Evolutionary conservation across 2,113 vertebrate genomes (phyloP).

Genomic region (Indicator indicator): DNA sequence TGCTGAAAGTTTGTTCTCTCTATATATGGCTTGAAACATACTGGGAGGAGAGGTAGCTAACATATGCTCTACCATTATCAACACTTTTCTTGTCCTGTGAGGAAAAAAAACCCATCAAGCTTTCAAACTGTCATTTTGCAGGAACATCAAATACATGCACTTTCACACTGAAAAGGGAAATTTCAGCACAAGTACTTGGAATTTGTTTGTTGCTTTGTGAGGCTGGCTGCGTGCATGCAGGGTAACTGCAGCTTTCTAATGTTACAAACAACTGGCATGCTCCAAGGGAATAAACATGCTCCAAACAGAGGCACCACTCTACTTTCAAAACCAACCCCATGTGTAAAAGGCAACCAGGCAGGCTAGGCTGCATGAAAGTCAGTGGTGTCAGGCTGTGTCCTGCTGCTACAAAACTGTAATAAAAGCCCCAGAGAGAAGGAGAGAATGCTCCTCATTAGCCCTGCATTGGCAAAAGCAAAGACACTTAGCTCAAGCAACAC

Average conservation of each 20-base stretch:
- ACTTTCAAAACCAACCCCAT: background rate
- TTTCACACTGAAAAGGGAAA: constrained; percentile 19
- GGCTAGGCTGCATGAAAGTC: background rate
- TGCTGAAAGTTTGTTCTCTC: background rate
- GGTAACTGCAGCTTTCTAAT: background rate
- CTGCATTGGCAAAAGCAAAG: background rate
- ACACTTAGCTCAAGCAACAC: background rate
- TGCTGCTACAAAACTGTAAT: background rate
- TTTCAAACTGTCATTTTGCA: constrained; percentile 46
- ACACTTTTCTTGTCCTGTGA: constrained; percentile 44
- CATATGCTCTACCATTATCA: constrained; percentile 34
- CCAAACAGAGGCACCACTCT: background rate
- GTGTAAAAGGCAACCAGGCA: background rate
- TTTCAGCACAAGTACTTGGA: background rate
- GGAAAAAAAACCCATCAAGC: constrained; percentile 2
- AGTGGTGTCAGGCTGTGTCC: background rate
- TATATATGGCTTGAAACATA: constrained; percentile 8
- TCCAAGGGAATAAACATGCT: background rate
- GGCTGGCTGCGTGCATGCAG: background rate
- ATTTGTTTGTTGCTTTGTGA: constrained; percentile 23
- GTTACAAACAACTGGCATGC: background rate
- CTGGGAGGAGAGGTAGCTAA: constrained; percentile 25
- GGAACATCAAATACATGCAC: constrained; percentile 1
- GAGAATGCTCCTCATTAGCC: background rate
- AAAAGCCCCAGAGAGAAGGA: background rate